Conservation (phyloP, 1,140 invertebrate genomes). For the Zaprionus davidi region DNA sequence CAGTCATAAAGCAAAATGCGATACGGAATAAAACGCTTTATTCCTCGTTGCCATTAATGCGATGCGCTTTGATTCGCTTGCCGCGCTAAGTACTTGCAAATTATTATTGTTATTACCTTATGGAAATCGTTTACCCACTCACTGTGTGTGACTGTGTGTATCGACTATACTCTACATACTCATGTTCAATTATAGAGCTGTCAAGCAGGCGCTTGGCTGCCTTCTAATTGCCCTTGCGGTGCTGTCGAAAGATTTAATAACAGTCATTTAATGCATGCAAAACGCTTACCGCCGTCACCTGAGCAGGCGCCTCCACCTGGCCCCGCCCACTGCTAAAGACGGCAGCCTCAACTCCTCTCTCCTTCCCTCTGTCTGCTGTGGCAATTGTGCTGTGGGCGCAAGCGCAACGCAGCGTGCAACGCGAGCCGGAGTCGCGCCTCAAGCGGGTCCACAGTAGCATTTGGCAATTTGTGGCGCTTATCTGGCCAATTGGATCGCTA, state of each 20-base stretch:
- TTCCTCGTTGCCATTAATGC: background rate
- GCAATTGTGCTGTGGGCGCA: constrained; percentile 36
- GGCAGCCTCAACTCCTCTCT: background rate
- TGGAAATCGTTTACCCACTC: background rate
- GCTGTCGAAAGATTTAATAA: constrained; percentile 59
- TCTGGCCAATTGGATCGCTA: constrained; percentile 56
- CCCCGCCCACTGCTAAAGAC: constrained; percentile 20
- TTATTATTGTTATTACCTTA: background rate
- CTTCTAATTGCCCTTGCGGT: constrained; percentile 62
- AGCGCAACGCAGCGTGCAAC: constrained; percentile 35
- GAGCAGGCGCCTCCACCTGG: constrained; percentile 55
- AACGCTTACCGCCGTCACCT: constrained; percentile 65
- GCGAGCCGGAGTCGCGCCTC: background rate
- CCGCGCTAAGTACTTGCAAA: constrained; percentile 2
- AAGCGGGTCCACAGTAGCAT: constrained; percentile 1
- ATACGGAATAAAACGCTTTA: background rate
- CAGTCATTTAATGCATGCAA: constrained; percentile 61
- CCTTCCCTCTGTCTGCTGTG: background rate
- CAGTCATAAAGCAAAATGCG: constrained; percentile 2
- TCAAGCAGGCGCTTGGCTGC: constrained; percentile 23
- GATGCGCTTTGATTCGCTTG: background rate
- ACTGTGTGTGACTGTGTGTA: background rate
- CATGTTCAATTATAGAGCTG: constrained; percentile 36
- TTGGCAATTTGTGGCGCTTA: constrained; percentile 45
- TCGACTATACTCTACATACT: constrained; percentile 2